These are phyloP conservation scores for Anastatus disparis DNA, from an alignment of 1,140 invertebrate genomes.

Conservation along the genomic window DNA sequence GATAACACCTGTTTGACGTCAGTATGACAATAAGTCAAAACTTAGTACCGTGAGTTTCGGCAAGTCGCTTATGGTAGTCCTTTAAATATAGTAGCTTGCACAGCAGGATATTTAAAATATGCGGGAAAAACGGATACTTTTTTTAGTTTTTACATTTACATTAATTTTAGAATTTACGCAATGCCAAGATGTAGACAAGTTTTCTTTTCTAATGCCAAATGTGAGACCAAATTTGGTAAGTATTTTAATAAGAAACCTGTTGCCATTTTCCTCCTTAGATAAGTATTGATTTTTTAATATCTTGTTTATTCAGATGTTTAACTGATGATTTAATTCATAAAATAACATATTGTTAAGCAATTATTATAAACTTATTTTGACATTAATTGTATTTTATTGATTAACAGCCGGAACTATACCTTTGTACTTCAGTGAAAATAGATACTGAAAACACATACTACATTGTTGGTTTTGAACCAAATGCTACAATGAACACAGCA, in stretches of 20 bases:
- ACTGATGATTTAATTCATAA: too few species aligned
- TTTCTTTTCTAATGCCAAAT: conserved; percentile 77
- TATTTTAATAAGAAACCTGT: conserved; percentile 27
- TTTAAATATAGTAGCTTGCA: too few species aligned
- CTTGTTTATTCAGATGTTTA: neutral
- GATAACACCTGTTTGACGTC: too few species aligned
- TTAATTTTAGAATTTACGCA: conserved; percentile 45
- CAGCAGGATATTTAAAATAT: too few species aligned
- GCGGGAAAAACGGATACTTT: neutral
- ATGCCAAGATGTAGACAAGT: conserved; percentile 62
- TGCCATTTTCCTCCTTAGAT: too few species aligned
- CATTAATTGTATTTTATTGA: neutral
- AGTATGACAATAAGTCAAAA: too few species aligned
- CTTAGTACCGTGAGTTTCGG: too few species aligned
- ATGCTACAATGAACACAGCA: conserved; percentile 88
- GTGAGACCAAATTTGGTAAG: conserved; percentile 75
- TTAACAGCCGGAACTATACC: conserved; percentile 82
- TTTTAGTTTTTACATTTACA: neutral
- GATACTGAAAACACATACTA: conserved; percentile 77
- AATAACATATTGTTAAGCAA: too few species aligned
- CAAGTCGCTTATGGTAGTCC: too few species aligned
- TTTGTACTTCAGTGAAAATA: conserved; percentile 85
- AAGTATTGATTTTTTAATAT: neutral
- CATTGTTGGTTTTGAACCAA: conserved; percentile 92
- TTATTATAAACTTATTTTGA: neutral